phyloP scores from a whole-genome alignment of 2,113 vertebrate genomes.

The Sander lucioperca region DNA sequence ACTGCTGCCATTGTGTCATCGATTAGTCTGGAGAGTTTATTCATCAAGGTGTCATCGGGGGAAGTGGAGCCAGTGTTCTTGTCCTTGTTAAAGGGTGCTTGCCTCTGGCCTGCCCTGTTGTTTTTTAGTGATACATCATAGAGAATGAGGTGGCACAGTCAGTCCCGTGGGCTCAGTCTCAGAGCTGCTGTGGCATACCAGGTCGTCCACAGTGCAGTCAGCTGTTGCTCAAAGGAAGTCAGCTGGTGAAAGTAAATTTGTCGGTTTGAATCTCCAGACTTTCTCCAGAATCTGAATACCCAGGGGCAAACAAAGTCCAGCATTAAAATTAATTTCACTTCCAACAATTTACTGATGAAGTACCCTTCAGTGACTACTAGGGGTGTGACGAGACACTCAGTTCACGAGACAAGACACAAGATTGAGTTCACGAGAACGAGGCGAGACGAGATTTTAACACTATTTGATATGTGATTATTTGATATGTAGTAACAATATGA shows the following conservation, averaged over 20 bases:
- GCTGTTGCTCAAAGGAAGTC: slow-evolving; percentile 46
- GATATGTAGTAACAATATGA: too few relatives aligned
- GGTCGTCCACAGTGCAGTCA: slow-evolving; percentile 26
- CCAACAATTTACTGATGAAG: slow-evolving; percentile 8
- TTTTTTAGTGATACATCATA: slow-evolving; percentile 58
- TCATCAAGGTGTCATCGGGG: slow-evolving; percentile 71
- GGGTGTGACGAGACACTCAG: too few relatives aligned
- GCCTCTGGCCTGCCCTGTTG: slow-evolving; percentile 44
- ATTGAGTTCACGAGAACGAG: too few relatives aligned
- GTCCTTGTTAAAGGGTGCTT: slow-evolving; percentile 56
- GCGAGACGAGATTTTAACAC: too few relatives aligned
- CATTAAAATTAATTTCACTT: too few relatives aligned
- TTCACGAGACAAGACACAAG: too few relatives aligned
- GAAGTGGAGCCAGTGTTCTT: slow-evolving; percentile 58
- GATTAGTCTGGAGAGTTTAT: slow-evolving; percentile 70
- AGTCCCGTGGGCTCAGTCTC: slow-evolving; percentile 31
- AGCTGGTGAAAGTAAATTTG: slow-evolving; percentile 35
- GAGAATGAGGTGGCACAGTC: slow-evolving; percentile 29
- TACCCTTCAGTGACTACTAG: slow-evolving; percentile 18
- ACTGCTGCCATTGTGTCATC: slow-evolving; percentile 51
- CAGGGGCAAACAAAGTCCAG: neutral
- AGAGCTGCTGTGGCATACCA: slow-evolving; percentile 23
- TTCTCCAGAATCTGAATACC: slow-evolving; percentile 12
- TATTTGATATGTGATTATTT: too few relatives aligned
- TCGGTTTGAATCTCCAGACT: slow-evolving; percentile 37